These are phyloP conservation scores for Ailurus styani DNA, from an alignment of 2,113 vertebrate genomes.

Conservation along the genomic window DNA sequence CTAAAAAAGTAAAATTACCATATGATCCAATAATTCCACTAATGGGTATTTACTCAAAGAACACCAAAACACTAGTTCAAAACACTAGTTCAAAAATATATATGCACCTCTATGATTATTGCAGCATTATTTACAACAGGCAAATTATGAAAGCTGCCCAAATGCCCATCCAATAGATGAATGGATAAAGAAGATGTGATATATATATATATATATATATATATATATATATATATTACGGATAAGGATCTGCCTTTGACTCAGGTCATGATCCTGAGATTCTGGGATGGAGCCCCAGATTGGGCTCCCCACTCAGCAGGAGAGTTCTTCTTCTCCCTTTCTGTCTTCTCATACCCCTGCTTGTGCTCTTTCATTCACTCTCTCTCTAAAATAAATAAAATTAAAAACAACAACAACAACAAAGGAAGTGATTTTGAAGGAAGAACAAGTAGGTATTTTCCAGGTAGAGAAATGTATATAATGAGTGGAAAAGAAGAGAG, in stretches of 20 bases:
- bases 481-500: rapidly evolving
- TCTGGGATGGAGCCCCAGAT: too few relatives aligned
- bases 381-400: too few relatives aligned
- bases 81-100: not conserved
- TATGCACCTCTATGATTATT: not conserved
- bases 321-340: too few relatives aligned
- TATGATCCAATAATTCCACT: not conserved
- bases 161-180: not conserved
- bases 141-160: not conserved
- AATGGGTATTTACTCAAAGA: not conserved
- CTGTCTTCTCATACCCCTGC: too few relatives aligned
- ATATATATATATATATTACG: not conserved
- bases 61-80: not conserved
- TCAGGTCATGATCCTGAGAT: too few relatives aligned
- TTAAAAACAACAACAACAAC: too few relatives aligned
- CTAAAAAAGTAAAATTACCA: not conserved
- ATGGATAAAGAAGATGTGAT: not conserved
- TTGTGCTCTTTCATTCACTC: too few relatives aligned
- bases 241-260: too few relatives aligned
- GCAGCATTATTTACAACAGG: not conserved
- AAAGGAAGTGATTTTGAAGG: not conserved
- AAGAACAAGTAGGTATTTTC: not conserved
- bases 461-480: not conserved
- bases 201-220: not conserved
- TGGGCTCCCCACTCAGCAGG: too few relatives aligned